Base-by-base conservation (phyloP, 1,140 invertebrate genomes). In the Leguminivora glycinivorella region DNA sequence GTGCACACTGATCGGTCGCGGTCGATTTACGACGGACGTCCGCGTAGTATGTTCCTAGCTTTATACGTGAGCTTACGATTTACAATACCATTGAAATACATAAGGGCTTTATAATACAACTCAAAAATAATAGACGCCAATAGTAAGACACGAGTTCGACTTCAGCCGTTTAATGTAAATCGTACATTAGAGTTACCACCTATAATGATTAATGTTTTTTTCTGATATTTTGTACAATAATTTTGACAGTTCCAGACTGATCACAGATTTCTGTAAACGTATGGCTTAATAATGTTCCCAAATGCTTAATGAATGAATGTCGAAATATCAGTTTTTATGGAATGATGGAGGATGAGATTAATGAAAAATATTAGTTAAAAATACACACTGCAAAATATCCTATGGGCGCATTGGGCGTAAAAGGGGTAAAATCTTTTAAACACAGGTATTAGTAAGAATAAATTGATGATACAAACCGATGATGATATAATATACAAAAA, bases 281-380 rank as follows among this genome's bases (percentile, higher is more conserved):
- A 12, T 38, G 31, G 31, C 12, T 34, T 14, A 3, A 38, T 38
- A n/a, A n/a, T 38, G 4, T 31, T 31, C 29, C 29, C 29, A 43
- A n/a, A 66, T 66, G 56, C 29, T 52, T 68, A 56, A 29, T 52
- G 4, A 56, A 29, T 52, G 4, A 29, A 58, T 10, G n/a, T 66
- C 3, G 34, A 38, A 38, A 38, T 38, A 38, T 12, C 34, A 38
- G n/a, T 40, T 2, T 25, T n/a, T 69, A 56, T 60, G 40, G 14
- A 43, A 43, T n/a, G 40, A 43, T 43, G 40, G n/a, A 43, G n/a
- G 40, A 43, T 43, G 40, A 43, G n/a, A 6, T 43, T 17, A 2
- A 43, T 43, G n/a, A n/a, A 6, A 43, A n/a, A 2, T n/a, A 43
- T 43, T 43, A 43, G 40, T 43, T n/a, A 43, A 43, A 43, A 43